These are phyloP conservation scores for Gibbula magus DNA, from an alignment of 2,888 invertebrate genomes.

Conservation along the genomic window DNA sequence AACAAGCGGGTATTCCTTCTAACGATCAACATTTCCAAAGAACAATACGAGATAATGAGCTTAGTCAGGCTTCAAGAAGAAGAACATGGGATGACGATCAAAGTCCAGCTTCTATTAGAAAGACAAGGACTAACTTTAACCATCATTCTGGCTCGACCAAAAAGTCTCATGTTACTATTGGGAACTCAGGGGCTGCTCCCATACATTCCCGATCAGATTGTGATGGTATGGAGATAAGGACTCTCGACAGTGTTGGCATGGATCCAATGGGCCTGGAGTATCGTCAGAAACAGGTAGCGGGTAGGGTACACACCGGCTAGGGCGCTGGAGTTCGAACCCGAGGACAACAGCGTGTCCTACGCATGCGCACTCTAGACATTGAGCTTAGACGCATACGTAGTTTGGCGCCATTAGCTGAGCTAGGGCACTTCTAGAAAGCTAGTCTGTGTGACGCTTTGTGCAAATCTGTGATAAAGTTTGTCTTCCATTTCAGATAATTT, in stretches of 20 bases:
- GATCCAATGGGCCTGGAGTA: background rate
- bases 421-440: conserved; percentile 2
- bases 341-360: background rate
- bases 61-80: too few relatives aligned
- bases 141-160: too few relatives aligned
- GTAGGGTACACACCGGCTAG: conserved; percentile 5
- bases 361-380: conserved; percentile 2
- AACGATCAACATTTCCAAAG: too few relatives aligned
- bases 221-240: background rate
- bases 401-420: background rate
- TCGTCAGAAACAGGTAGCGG: background rate
- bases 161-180: too few relatives aligned
- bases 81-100: too few relatives aligned
- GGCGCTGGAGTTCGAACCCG: background rate
- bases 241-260: background rate
- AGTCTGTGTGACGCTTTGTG: background rate
- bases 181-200: background rate
- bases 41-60: too few relatives aligned
- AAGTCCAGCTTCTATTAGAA: too few relatives aligned
- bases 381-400: conserved; percentile 9
- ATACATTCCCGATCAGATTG: background rate
- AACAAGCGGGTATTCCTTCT: too few relatives aligned
- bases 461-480: too few relatives aligned
- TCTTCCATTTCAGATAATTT: too few relatives aligned
- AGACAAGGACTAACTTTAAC: too few relatives aligned